These are phyloP conservation scores for Catharus ustulatus DNA, from an alignment of 2,797 vertebrate genomes.

Conservation along the genomic window DNA sequence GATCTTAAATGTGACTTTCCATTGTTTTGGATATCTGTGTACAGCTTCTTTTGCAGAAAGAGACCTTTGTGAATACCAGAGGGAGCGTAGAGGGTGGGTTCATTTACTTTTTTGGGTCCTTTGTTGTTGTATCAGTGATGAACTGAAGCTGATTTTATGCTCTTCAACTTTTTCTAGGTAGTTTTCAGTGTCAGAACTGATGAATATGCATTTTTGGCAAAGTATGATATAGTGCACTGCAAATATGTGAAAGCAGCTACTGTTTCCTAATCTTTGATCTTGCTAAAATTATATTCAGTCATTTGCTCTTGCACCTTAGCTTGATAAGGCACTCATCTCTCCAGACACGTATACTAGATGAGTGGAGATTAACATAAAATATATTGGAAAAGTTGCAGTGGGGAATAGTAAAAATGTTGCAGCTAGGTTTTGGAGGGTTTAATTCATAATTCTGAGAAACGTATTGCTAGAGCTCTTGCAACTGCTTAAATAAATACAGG, in stretches of 20 bases:
- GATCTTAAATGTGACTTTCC: neutral
- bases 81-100: neutral
- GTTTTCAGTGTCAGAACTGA: neutral
- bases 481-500: slow-evolving; percentile 20
- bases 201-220: neutral
- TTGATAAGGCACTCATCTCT: neutral
- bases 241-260: neutral
- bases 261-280: neutral
- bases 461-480: neutral
- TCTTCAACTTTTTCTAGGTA: neutral
- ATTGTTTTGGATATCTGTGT: neutral
- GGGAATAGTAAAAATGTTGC: neutral
- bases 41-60: neutral
- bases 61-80: neutral
- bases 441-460: neutral
- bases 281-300: neutral
- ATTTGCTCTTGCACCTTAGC: neutral
- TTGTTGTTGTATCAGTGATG: neutral
- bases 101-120: neutral
- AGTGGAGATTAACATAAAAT: neutral
- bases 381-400: neutral
- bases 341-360: neutral
- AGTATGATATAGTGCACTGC: neutral
- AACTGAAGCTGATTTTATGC: neutral
- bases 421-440: neutral